A percentile compares a stretch with the other conserved stretches of the same genome.
These are phyloP conservation scores for Argentina silus DNA, from an alignment of 2,797 vertebrate genomes.

Conservation along the genomic window DNA sequence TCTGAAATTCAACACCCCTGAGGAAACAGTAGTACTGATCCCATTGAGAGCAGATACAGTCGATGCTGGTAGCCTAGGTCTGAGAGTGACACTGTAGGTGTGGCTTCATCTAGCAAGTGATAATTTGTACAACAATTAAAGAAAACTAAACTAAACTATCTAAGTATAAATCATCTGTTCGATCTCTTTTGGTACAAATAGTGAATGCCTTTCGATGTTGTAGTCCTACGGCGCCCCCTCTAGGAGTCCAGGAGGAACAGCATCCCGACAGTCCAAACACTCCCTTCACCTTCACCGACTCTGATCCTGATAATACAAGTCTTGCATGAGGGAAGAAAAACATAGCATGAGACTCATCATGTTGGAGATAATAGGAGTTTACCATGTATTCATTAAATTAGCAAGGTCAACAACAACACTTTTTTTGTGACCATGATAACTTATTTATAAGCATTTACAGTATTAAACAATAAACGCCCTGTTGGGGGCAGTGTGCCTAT, in stretches of 20 bases:
- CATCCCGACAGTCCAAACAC: conserved; percentile 10
- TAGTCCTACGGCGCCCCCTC: neutral
- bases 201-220: neutral
- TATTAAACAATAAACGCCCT: no score
- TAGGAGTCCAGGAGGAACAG: conserved; percentile 1
- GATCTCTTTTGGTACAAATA: no score
- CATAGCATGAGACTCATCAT: no score
- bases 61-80: neutral
- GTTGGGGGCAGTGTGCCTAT: no score
- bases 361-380: neutral
- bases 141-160: no score
- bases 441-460: no score
- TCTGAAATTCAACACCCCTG: neutral
- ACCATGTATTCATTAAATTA: neutral
- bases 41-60: neutral
- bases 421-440: no score
- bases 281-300: conserved; percentile 9
- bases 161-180: no score
- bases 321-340: conserved; percentile 23
- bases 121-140: neutral
- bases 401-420: neutral
- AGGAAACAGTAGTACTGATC: neutral
- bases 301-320: conserved; percentile 37
- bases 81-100: neutral
- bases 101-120: neutral